Base-by-base conservation (phyloP, 30 jellyfish, hydroid and myxozoan species). In the Mastigias papua region DNA sequence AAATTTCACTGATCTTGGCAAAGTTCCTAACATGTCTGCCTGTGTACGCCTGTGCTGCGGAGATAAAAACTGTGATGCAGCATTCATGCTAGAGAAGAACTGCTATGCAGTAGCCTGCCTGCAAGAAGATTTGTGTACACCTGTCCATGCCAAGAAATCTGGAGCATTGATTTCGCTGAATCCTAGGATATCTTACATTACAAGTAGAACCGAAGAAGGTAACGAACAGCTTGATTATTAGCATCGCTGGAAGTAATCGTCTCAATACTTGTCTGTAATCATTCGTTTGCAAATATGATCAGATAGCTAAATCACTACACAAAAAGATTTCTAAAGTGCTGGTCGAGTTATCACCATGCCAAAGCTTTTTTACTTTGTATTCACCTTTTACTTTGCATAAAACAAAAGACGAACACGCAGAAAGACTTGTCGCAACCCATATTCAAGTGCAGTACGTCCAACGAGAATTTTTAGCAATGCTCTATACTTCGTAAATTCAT, bases 11-110 rank as follows among this genome's bases (percentile, higher is more conserved):
- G 96, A 94, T 46, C 86, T 94, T 31, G 99, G 99, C 13, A 84
- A 86, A 64, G 99, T 94, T 0, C 81, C 94, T 48, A 84, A 94
- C 93, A 94, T 94, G 97, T 58, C 98, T 21, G 97, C 89, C 34
- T 94, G 99, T 66, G 95, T 90, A 34, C 94, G 99, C 27, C 92
- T 94, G 68, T 94, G 99, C 90, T 94, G 99, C 89, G 99, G 99
- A 23, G 96, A 94, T 69, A 94, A 88, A 60, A 86, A 89, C 67
- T 94, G 99, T 69, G 97, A 94, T 81, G 99, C 99, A 21, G 99
- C 99, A 27, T 90, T 94, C 29, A 94, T 94, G 99, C 95, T 94
- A 20, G 99, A 94, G 81, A 94, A 78, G 34, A 94, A 94, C 64
- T 94, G 99, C 84, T 94, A 90, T 78, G 97, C 97, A 42, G 97